phyloP scores from a whole-genome alignment of 2,113 vertebrate species.

The Corythaeola cristata region DNA sequence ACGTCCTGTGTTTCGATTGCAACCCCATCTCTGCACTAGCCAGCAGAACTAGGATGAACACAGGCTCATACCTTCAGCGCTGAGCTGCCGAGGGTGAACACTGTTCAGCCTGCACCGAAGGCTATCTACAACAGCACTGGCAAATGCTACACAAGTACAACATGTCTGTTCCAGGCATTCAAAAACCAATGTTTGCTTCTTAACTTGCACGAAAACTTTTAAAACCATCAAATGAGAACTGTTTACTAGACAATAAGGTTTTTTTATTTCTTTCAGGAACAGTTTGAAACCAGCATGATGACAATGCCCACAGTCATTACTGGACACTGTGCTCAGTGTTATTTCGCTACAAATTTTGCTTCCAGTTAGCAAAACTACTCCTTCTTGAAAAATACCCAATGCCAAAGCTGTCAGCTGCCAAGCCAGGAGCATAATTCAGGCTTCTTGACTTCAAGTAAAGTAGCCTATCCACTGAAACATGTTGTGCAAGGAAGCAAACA shows the following conservation, averaged over 20 bases:
- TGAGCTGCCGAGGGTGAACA: background rate
- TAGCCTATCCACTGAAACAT: background rate
- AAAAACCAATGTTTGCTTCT: background rate
- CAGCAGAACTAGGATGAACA: background rate
- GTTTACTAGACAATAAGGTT: background rate
- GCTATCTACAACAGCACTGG: background rate
- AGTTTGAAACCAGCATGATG: background rate
- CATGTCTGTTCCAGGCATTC: background rate
- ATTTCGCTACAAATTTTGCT: background rate
- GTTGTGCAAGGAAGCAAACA: background rate
- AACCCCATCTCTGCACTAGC: background rate
- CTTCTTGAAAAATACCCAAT: background rate
- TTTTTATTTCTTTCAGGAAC: background rate
- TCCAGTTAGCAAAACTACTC: background rate
- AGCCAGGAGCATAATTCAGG: background rate
- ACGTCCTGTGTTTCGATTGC: background rate
- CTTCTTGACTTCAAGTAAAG: background rate
- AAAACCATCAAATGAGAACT: background rate
- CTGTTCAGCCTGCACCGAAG: rapidly evolving
- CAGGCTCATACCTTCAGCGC: background rate
- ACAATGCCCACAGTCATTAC: background rate
- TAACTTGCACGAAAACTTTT: background rate
- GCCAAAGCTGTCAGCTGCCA: background rate
- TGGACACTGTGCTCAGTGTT: background rate
- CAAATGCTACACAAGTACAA: background rate